These are phyloP conservation scores for Habroteleia sp. DNA, from an alignment of 2,888 invertebrate genomes.

Conservation along the genomic window DNA sequence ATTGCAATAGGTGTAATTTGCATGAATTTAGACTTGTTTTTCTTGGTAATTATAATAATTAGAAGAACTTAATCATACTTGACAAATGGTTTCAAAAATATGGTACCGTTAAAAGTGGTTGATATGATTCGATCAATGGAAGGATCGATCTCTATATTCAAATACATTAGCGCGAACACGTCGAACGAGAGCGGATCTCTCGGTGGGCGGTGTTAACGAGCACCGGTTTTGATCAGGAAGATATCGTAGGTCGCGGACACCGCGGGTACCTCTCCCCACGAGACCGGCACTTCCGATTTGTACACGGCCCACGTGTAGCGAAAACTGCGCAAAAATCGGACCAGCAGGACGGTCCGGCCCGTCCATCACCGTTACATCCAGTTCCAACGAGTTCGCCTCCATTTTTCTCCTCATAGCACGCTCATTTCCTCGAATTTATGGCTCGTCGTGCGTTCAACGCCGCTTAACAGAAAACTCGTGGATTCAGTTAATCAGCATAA, in stretches of 20 bases:
- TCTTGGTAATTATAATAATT: too few species aligned
- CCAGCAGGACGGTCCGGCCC: conserved; percentile 32
- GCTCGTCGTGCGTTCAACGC: conserved; percentile 30
- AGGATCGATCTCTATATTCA: conserved; percentile 22
- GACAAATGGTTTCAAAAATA: conserved; percentile 2
- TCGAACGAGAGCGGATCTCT: conserved; percentile 65
- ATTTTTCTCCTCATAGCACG: conserved; percentile 33
- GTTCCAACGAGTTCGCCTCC: conserved; percentile 30
- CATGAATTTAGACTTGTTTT: too few species aligned
- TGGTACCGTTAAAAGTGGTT: conserved; percentile 10
- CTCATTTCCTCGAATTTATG: conserved; percentile 59
- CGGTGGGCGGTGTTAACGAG: conserved; percentile 70
- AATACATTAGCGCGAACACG: conserved; percentile 56
- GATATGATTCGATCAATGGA: conserved; percentile 5
- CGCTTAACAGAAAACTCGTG: conserved; percentile 52
- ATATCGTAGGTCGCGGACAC: conserved; percentile 71
- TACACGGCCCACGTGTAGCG: conserved; percentile 54
- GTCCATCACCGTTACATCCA: conserved; percentile 50
- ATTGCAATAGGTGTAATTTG: too few species aligned
- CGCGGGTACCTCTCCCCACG: conserved; percentile 62
- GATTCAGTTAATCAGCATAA: conserved; percentile 63
- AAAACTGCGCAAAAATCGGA: conserved; percentile 46
- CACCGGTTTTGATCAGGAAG: conserved; percentile 68
- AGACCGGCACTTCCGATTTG: conserved; percentile 60
- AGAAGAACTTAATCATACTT: background rate